Conservation (phyloP, 1,140 invertebrate species). For the Saccostrea cuccullata region DNA sequence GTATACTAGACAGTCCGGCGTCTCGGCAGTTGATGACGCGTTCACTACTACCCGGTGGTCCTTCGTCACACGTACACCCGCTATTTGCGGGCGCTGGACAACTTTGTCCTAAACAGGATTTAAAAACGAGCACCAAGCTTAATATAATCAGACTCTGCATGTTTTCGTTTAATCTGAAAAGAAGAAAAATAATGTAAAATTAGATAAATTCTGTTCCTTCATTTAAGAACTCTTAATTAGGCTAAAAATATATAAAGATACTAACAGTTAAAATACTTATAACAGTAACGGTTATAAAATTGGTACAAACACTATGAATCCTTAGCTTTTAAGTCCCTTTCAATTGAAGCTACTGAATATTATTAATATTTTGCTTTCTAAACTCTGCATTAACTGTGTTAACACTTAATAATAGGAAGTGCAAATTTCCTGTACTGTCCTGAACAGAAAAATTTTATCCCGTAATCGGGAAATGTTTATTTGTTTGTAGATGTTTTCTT, state of each 20-base stretch:
- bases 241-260: background rate
- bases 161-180: background rate
- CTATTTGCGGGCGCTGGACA: slow-evolving; percentile 31
- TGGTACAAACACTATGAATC: too few relatives aligned
- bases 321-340: too few relatives aligned
- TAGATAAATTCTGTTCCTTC: background rate
- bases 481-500: background rate
- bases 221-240: background rate
- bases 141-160: background rate
- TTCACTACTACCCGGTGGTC: slow-evolving; percentile 40
- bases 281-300: too few relatives aligned
- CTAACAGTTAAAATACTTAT: background rate
- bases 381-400: background rate
- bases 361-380: background rate
- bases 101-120: background rate
- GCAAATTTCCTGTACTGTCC: background rate
- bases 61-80: slow-evolving; percentile 51
- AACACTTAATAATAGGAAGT: background rate
- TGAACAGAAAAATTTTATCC: too few relatives aligned
- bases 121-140: background rate
- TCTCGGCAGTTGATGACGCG: slow-evolving; percentile 56
- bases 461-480: background rate
- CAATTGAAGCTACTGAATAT: background rate
- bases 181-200: background rate
- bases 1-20: slow-evolving; percentile 37